phyloP scores from a whole-genome alignment of 2,888 invertebrate genomes.

The Pardosa pseudoannulata region DNA sequence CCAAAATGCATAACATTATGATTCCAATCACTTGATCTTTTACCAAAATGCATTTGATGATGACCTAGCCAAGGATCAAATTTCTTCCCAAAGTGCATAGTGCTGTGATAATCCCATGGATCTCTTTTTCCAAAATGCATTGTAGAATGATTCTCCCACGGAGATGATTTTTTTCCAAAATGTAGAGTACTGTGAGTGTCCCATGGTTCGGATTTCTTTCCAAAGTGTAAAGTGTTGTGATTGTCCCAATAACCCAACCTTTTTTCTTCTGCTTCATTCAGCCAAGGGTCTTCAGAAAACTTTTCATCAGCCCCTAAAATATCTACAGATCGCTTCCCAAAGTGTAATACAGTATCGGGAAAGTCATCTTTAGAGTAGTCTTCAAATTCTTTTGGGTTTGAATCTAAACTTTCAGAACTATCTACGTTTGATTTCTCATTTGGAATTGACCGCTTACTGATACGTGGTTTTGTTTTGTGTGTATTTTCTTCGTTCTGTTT shows the following conservation, averaged over 20 bases:
- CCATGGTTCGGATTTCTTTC: constrained; percentile 27
- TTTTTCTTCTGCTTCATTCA: background rate
- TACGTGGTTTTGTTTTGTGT: background rate
- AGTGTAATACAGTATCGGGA: constrained; percentile 23
- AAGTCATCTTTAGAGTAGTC: background rate
- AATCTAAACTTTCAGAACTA: background rate
- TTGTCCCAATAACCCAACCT: background rate
- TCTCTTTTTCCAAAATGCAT: constrained; percentile 31
- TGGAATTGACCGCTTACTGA: constrained; percentile 24
- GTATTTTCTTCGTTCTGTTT: no score
- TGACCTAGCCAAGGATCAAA: constrained; percentile 30
- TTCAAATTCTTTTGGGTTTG: background rate
- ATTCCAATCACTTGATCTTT: background rate
- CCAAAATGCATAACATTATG: constrained; percentile 20
- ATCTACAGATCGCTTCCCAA: constrained; percentile 22
- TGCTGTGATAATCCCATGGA: constrained; percentile 22
- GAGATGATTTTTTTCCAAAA: constrained; percentile 46
- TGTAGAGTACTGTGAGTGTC: constrained; percentile 37
- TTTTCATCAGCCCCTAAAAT: background rate
- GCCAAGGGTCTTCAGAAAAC: background rate
- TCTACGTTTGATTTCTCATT: background rate
- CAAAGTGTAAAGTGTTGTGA: constrained; percentile 50
- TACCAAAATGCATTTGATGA: background rate
- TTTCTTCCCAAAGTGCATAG: constrained; percentile 44
- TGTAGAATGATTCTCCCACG: constrained; percentile 11